Evolutionary conservation across 2,888 invertebrate species (phyloP), one percentile per base, ranked within the genome.

Genomic region (Nymphalis c-album): DNA sequence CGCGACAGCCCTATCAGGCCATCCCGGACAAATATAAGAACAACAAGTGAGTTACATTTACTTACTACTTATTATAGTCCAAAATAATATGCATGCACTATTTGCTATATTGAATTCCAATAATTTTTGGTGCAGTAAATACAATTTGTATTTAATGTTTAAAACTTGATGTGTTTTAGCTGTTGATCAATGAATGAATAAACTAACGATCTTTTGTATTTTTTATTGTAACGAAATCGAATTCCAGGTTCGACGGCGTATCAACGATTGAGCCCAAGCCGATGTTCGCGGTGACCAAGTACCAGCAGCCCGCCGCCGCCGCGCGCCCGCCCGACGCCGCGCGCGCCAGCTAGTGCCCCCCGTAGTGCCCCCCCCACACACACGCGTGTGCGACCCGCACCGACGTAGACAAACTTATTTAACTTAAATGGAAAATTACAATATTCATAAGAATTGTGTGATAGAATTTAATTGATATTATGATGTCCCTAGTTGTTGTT

Each of bases 1-100:
- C 93, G 8, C 90, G 87, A 51, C 93, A 95, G 75, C 94, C 94
- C 50, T 97, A 98, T 82, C 96, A 96, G 84, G 97, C 98, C 60
- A 96, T 98, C 73, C 94, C 95, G 74, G 98, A 98, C 81, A 98
- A 98, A 90, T 98, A 97, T 91, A 96, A 95, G 86, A 92, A 89
- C 75, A 94, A 93, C 84, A 96, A 96, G 94, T 96, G 78, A 89
- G 93, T 86, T 13, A 40, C 13, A 40, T 40, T 40, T 40, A 2
- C 1, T 7, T 40, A 40, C 6, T 5, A 6, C 6, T 6, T 6
- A 6, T 6, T 6, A 31, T 6, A 5, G 6, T 31, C 26, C 0
- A 31, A 31, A 31, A 31, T 6, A 31, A 31, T 31, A 6, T 31
- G 1, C 26, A 31, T 31, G 26, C 26, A 31, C 26, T 26, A 26